Evolutionary conservation across 1,140 invertebrate genomes (phyloP), one percentile per base, ranked within the genome.

Genomic region (Metaphire vulgaris): DNA sequence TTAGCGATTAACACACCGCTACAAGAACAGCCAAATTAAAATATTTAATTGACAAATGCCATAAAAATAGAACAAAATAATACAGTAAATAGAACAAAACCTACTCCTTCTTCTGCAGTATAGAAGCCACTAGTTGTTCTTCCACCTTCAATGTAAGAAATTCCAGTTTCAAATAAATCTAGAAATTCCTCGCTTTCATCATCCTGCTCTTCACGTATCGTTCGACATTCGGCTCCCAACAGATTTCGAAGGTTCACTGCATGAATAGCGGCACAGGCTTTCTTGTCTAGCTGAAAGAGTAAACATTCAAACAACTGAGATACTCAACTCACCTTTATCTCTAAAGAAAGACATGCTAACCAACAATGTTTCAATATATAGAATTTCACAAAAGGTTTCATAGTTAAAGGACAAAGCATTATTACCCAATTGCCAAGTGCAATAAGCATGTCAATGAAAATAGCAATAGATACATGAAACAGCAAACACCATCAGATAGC

Each of bases 201-300:
- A 67, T 87, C 88, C 88, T 98, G 96, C 87, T 99, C 98, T 87
- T 99, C 96, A 32, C 98, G 89, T 73, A 95, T 92, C n/a, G 97
- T 98, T n/a, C 98, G 91, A 86, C 93, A 94, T 79, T 94, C 91
- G 2, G 97, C 96, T 15, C 96, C 96, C 26, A 99, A 88, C 84
- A 93, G 92, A 85, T 99, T 99, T 56, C 97, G 88, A 66, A 99
- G 88, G 88, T 99, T 98, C 0, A 99, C 98, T 12, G 97, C 96
- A 88, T 99, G 98, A 82, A 99, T 99, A 0, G 98, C 98, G 1
- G 98, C 92, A 87, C 97, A 99, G 2, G 97, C 97, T 80, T 95
- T 91, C 88, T 99, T 99, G 86, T 99, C 98, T 81, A 99, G 78
- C 85, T 86, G 76, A n/a, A 79, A 76, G 30, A 41, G 2, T 73